Percentiles rank a stretch among this genome's conserved stretches.
Evolutionary conservation across 2,888 invertebrate species (phyloP).

Genomic region (Eupithecia dodoneata): DNA sequence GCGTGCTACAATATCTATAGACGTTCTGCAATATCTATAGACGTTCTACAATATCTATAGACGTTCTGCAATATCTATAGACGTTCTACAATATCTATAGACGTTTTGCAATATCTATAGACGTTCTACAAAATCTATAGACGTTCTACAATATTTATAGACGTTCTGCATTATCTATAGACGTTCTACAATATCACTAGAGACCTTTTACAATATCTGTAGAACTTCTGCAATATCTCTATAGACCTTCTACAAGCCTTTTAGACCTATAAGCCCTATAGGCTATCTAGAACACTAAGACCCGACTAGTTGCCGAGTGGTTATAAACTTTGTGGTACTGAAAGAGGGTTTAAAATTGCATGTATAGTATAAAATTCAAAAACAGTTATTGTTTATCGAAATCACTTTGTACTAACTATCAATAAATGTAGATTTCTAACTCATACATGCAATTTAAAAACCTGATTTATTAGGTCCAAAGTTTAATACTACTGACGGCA

Average conservation of each 20-base stretch:
- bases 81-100: background rate
- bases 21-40: slow-evolving; percentile 13
- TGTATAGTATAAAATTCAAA: background rate
- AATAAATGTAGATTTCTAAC: background rate
- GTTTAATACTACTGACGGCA: slow-evolving; percentile 16
- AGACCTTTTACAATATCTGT: background rate
- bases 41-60: slow-evolving; percentile 15
- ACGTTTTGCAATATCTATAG: slow-evolving; percentile 14
- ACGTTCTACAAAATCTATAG: background rate
- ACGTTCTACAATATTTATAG: background rate
- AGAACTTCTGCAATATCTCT: background rate
- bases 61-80: background rate
- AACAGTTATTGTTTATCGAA: background rate
- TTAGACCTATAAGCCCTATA: background rate
- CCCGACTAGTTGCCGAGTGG: slow-evolving; percentile 14
- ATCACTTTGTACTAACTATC: background rate
- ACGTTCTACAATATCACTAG: background rate
- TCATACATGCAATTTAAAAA: background rate
- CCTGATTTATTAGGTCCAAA: slow-evolving; percentile 9
- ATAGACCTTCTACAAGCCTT: background rate
- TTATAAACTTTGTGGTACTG: background rate
- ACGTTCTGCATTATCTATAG: background rate
- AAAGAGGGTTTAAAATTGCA: slow-evolving; percentile 10
- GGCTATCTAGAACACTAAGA: background rate
- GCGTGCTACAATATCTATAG: background rate